Percentiles rank a stretch among this genome's conserved stretches.
Conservation (phyloP, 2,888 invertebrate genomes). For the Frankliniella fusca region DNA sequence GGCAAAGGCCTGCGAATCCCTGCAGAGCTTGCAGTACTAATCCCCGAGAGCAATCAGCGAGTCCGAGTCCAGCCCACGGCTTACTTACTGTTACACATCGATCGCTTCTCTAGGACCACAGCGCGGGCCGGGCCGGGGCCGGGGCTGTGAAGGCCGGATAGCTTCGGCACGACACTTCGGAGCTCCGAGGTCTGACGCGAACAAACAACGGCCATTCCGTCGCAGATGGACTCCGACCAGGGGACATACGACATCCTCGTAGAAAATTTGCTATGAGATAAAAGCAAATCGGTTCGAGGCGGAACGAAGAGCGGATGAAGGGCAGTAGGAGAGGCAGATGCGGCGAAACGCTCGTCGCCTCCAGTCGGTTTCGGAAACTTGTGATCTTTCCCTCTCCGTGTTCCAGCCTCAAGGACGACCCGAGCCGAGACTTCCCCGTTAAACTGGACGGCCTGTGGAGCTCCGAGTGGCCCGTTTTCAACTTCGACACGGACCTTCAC, state of each 20-base stretch:
- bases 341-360: neutral
- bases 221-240: neutral
- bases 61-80: no score
- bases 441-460: conserved; percentile 61
- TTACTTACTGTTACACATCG: neutral
- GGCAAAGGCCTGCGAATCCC: neutral
- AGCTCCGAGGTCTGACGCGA: neutral
- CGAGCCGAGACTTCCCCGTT: conserved; percentile 53
- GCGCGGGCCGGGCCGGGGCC: neutral
- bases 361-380: neutral
- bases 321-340: neutral
- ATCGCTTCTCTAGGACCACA: neutral
- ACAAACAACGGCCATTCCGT: neutral
- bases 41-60: neutral
- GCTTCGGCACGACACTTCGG: neutral
- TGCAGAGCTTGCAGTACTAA: neutral
- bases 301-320: neutral
- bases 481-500: conserved; percentile 69
- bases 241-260: neutral
- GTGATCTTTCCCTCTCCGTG: neutral
- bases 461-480: conserved; percentile 61
- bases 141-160: neutral
- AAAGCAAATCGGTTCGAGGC: neutral
- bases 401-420: conserved; percentile 52
- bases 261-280: neutral